These are phyloP conservation scores for Vipera latastei DNA, from an alignment of 2,797 vertebrate species.

Conservation along the genomic window DNA sequence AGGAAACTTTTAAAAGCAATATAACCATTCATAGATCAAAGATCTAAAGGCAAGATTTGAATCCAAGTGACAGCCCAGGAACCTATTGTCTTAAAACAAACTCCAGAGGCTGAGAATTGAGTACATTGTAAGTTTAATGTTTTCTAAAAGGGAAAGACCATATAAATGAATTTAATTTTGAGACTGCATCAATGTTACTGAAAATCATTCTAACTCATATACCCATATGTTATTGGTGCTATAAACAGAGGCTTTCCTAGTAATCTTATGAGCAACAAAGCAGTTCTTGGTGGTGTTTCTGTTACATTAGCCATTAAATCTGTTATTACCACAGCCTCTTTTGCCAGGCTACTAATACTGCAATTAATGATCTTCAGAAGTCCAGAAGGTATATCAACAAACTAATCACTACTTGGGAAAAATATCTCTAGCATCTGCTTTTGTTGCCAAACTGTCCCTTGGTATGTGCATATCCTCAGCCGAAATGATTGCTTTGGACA, in stretches of 20 bases:
- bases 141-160: background rate
- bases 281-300: constrained; percentile 3
- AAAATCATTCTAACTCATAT: background rate
- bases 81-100: background rate
- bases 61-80: background rate
- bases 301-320: constrained; percentile 2
- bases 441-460: constrained; percentile 56
- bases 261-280: background rate
- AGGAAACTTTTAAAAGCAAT: background rate
- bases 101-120: background rate
- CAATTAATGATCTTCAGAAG: constrained; percentile 48
- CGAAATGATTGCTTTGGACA: constrained; percentile 42
- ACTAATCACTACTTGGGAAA: constrained; percentile 49
- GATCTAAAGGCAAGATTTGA: background rate
- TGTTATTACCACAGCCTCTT: constrained; percentile 9
- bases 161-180: background rate
- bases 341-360: constrained; percentile 34
- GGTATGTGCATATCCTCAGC: constrained; percentile 37
- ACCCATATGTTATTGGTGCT: background rate
- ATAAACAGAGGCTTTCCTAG: background rate
- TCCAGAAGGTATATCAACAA: constrained; percentile 46
- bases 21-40: background rate
- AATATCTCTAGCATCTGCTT: constrained; percentile 55
- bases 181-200: background rate
- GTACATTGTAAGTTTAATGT: background rate